Conservation (phyloP, 1,140 invertebrate genomes). For the Drosophila nigromelanica region DNA sequence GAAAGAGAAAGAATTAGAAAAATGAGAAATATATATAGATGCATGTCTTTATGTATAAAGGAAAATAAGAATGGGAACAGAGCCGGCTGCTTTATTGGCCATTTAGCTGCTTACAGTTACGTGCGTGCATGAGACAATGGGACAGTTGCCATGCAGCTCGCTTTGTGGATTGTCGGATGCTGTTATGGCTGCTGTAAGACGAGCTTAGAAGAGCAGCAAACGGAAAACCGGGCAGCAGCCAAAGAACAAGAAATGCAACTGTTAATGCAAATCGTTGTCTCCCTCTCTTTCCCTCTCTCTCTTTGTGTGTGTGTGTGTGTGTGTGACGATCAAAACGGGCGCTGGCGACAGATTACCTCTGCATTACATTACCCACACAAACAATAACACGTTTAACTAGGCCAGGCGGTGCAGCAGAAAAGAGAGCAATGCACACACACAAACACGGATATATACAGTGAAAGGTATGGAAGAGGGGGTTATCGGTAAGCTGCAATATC, state of each 20-base stretch:
- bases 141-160: conserved; percentile 22
- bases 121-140: conserved; percentile 66
- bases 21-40: not conserved
- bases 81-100: conserved; percentile 67
- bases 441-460: not conserved
- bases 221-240: conserved; percentile 25
- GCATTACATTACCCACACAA: conserved; percentile 43
- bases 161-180: conserved; percentile 20
- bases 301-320: conserved; percentile 10
- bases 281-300: not conserved
- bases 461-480: not conserved
- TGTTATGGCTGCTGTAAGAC: conserved; percentile 15
- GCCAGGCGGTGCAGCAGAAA: conserved; percentile 45
- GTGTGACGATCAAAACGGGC: conserved; percentile 38
- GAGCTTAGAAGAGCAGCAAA: conserved; percentile 27
- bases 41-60: too few species aligned
- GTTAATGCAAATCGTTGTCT: conserved; percentile 73
- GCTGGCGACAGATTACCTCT: conserved; percentile 44
- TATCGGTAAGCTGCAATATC: conserved; percentile 30
- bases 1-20: conserved; percentile 9
- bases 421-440: conserved; percentile 32
- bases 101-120: conserved; percentile 74
- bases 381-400: conserved; percentile 48
- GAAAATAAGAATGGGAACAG: conserved; percentile 27
- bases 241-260: conserved; percentile 79